These are phyloP conservation scores for Sternotherus odoratus DNA, from an alignment of 2,797 vertebrate genomes.

Conservation along the genomic window DNA sequence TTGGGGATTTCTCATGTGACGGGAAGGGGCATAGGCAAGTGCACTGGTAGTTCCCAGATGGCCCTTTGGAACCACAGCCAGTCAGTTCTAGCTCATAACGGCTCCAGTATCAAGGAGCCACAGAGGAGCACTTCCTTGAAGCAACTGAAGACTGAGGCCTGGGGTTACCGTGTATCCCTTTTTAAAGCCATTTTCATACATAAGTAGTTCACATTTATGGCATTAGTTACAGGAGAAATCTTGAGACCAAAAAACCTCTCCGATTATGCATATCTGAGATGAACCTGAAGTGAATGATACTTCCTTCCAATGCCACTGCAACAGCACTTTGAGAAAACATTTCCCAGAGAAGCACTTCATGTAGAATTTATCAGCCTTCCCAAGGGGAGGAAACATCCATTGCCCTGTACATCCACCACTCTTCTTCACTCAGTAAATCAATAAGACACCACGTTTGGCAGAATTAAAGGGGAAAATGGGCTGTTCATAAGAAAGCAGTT, in stretches of 20 bases:
- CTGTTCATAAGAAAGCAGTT: slow-evolving; percentile 23
- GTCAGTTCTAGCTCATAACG: neutral
- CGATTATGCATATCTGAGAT: neutral
- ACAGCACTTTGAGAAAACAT: slow-evolving; percentile 17
- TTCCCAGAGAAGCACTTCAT: slow-evolving; percentile 34
- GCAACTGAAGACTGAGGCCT: neutral
- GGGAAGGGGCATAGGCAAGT: neutral
- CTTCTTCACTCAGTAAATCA: slow-evolving; percentile 21
- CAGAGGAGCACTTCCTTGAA: neutral
- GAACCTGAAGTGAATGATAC: neutral
- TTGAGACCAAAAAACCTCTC: neutral
- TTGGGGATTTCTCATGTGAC: neutral
- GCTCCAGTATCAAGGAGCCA: neutral
- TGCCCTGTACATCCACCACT: slow-evolving; percentile 56
- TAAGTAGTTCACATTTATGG: neutral
- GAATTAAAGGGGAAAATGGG: slow-evolving; percentile 50
- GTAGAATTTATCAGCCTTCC: slow-evolving; percentile 48
- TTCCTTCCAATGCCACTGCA: slow-evolving; percentile 20
- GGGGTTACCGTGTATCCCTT: neutral
- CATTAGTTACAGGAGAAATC: neutral
- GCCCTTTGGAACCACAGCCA: neutral
- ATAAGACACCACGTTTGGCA: slow-evolving; percentile 42
- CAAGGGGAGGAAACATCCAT: slow-evolving; percentile 43
- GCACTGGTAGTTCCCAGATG: neutral
- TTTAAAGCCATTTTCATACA: neutral